Evolutionary conservation across 2,113 vertebrate species (phyloP).

Genomic region (Xenotilapia flavipinnis): DNA sequence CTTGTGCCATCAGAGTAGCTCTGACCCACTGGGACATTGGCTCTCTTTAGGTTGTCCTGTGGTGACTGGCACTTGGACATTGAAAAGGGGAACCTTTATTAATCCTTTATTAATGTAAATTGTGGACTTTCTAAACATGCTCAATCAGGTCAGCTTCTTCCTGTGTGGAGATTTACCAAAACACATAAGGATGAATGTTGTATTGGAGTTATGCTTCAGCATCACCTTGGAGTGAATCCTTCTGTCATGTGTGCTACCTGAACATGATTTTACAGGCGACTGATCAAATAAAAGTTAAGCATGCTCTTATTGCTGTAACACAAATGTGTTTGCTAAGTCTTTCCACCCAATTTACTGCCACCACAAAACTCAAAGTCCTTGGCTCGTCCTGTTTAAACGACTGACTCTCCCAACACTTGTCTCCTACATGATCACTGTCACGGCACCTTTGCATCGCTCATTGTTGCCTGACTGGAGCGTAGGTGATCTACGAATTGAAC

Average conservation of each 20-base stretch:
- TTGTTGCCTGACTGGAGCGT: background rate
- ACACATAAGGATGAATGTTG: background rate
- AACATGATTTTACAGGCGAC: background rate
- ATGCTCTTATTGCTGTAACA: background rate
- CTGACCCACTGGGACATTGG: background rate
- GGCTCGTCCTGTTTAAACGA: background rate
- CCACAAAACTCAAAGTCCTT: background rate
- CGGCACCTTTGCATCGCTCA: background rate
- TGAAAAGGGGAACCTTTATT: background rate
- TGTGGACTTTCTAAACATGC: background rate
- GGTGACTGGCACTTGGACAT: background rate
- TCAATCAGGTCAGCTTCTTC: background rate
- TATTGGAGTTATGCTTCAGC: background rate
- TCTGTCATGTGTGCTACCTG: background rate
- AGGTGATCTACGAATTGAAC: slow-evolving; percentile 3
- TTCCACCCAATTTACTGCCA: background rate
- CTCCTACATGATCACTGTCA: background rate
- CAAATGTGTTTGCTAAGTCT: background rate
- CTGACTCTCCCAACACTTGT: background rate
- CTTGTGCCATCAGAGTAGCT: background rate
- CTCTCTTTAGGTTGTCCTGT: background rate
- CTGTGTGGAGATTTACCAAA: background rate
- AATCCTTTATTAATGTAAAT: background rate
- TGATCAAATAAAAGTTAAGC: background rate
- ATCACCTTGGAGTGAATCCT: background rate